phyloP scores from a whole-genome alignment of 2,113 vertebrate genomes.

The Psophia crepitans region DNA sequence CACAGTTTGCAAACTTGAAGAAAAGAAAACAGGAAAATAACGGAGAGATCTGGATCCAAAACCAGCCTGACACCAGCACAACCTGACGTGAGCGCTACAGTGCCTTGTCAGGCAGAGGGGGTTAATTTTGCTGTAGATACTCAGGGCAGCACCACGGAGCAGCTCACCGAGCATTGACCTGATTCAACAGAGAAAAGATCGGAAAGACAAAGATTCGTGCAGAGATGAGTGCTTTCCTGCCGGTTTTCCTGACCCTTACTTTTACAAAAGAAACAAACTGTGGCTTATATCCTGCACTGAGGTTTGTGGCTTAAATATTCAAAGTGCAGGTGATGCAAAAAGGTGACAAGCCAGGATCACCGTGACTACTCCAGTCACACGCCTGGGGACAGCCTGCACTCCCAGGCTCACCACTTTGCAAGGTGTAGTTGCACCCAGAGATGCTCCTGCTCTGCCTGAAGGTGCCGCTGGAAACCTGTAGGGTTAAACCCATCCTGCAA shows the following conservation, averaged over 20 bases:
- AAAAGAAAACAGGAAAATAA: background rate
- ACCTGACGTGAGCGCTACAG: rapidly evolving
- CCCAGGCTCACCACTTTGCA: too few species aligned
- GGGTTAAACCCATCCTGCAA: background rate
- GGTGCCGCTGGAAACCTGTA: background rate
- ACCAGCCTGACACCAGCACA: background rate
- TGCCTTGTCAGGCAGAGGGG: background rate
- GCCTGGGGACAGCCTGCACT: background rate
- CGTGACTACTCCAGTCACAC: rapidly evolving
- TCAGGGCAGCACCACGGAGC: background rate
- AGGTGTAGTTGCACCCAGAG: background rate
- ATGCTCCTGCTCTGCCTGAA: background rate
- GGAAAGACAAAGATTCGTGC: background rate
- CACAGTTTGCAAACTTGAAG: background rate
- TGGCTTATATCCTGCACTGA: background rate
- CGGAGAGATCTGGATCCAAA: background rate
- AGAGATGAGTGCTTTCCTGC: background rate
- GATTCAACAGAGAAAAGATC: background rate
- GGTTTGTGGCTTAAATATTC: background rate
- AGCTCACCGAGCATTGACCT: background rate
- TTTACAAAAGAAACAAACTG: background rate
- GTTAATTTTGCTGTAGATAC: background rate
- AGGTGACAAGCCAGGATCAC: background rate
- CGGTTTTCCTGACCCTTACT: background rate
- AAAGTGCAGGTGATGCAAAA: background rate